A percentile compares a stretch with the other conserved stretches of the same genome.
Conservation (phyloP, 2,888 invertebrate species). For the Eutolmus rufibarbis region DNA sequence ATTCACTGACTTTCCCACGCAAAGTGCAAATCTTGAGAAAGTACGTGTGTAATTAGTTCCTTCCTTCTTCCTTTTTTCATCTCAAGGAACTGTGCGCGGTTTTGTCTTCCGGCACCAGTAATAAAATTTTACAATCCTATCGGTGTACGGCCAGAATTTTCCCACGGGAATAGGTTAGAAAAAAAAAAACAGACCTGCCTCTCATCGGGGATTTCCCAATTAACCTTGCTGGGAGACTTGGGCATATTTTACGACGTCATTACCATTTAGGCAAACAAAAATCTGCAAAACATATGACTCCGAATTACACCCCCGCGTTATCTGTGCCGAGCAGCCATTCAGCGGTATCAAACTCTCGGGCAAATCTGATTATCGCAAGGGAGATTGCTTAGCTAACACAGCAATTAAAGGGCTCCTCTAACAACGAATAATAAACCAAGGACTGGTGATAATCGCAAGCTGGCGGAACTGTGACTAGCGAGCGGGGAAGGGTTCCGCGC, state of each 20-base stretch:
- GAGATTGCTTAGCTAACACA: slow-evolving; percentile 20
- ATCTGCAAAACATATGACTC: slow-evolving; percentile 60
- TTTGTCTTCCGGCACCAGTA: slow-evolving; percentile 8
- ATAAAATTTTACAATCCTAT: slow-evolving; percentile 7
- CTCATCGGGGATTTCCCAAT: slow-evolving; percentile 8
- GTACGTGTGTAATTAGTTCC: slow-evolving; percentile 24
- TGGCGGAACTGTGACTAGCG: neutral
- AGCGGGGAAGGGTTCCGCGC: neutral
- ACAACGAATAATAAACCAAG: neutral
- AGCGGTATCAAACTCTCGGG: slow-evolving; percentile 18
- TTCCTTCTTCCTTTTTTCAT: neutral
- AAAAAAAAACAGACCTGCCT: neutral
- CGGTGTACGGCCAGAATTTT: neutral
- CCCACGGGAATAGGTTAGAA: neutral
- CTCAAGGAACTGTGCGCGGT: neutral
- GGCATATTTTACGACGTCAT: slow-evolving; percentile 1
- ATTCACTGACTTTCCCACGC: neutral
- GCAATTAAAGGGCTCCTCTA: slow-evolving; percentile 5
- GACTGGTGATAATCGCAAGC: neutral
- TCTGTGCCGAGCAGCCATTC: slow-evolving; percentile 2
- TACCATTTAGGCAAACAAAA: slow-evolving; percentile 46
- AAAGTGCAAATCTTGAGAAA: neutral
- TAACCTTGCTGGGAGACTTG: neutral
- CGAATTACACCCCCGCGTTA: slow-evolving; percentile 49
- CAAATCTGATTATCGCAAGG: slow-evolving; percentile 19